A percentile compares a stretch with the other conserved stretches of the same genome.
Conservation (phyloP, 2,888 invertebrate genomes). For the Lysandra bellargus region DNA sequence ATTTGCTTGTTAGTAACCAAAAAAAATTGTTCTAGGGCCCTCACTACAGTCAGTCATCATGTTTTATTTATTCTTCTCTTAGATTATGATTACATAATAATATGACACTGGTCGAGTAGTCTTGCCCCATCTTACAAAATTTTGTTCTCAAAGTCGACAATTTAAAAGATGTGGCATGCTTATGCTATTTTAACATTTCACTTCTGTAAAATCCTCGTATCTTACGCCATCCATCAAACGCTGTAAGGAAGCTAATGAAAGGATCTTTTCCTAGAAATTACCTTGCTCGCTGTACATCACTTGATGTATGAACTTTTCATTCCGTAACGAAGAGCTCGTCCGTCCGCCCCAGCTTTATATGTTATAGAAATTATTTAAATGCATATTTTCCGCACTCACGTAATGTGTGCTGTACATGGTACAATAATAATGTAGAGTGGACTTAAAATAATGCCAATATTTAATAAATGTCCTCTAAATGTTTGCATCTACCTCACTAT, state of each 20-base stretch:
- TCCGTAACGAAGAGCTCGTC: slow-evolving; percentile 1
- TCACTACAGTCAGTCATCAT: too few species aligned
- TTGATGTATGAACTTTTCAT: slow-evolving; percentile 18
- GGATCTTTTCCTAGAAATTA: slow-evolving; percentile 14
- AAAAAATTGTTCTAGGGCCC: too few species aligned
- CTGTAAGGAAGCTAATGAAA: slow-evolving; percentile 72
- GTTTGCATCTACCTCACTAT: too few species aligned
- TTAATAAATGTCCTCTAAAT: too few species aligned
- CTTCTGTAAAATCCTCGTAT: not conserved
- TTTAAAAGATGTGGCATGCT: not conserved
- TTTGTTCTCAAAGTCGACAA: not conserved
- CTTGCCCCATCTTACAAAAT: not conserved
- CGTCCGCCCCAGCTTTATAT: not conserved
- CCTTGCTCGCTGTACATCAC: not conserved
- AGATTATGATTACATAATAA: too few species aligned
- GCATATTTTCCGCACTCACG: not conserved
- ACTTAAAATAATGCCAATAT: not conserved
- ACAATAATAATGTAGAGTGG: not conserved
- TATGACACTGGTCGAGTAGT: too few species aligned
- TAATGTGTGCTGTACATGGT: not conserved
- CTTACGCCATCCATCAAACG: not conserved
- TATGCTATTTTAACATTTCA: not conserved
- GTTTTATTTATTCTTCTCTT: too few species aligned
- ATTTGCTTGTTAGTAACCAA: too few species aligned
- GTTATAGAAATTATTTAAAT: slow-evolving; percentile 18